These are phyloP conservation scores for Mallotus villosus DNA, from an alignment of 2,797 vertebrate genomes.

Conservation along the genomic window DNA sequence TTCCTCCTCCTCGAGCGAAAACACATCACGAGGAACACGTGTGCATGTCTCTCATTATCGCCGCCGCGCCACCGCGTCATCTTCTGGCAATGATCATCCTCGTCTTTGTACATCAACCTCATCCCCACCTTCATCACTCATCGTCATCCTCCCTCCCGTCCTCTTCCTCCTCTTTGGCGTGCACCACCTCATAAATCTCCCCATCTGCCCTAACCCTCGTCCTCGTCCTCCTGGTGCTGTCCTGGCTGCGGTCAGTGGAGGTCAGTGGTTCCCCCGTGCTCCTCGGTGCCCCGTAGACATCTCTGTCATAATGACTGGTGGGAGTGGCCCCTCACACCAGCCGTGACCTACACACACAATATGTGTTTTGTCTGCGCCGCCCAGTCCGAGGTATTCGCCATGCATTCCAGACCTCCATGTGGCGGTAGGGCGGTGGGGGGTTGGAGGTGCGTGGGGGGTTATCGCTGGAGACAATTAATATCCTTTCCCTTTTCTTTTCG, in stretches of 20 bases:
- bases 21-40: conserved; percentile 11
- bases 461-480: conserved; percentile 70
- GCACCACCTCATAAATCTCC: no score
- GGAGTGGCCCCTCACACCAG: conserved; percentile 72
- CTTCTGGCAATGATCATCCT: conserved; percentile 38
- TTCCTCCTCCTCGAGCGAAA: conserved; percentile 47
- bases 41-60: conserved; percentile 31
- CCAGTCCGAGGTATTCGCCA: conserved; percentile 69
- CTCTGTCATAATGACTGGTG: conserved; percentile 66
- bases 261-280: conserved; percentile 48
- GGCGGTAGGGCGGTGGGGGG: conserved; percentile 49
- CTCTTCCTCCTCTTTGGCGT: no score
- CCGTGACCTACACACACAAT: conserved; percentile 72
- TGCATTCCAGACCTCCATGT: conserved; percentile 73
- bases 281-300: conserved; percentile 60
- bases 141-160: conserved; percentile 8
- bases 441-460: conserved; percentile 36
- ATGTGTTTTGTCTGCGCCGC: conserved; percentile 77
- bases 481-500: conserved; percentile 45
- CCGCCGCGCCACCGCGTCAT: conserved; percentile 37
- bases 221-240: conserved; percentile 55
- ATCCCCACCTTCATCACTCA: conserved; percentile 20
- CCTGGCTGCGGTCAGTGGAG: conserved; percentile 53
- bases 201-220: conserved; percentile 20
- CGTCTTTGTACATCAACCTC: conserved; percentile 27